Base-by-base conservation (phyloP, 30 jellyfish, hydroid and myxozoan genomes). In the Rhopilema esculentum region DNA sequence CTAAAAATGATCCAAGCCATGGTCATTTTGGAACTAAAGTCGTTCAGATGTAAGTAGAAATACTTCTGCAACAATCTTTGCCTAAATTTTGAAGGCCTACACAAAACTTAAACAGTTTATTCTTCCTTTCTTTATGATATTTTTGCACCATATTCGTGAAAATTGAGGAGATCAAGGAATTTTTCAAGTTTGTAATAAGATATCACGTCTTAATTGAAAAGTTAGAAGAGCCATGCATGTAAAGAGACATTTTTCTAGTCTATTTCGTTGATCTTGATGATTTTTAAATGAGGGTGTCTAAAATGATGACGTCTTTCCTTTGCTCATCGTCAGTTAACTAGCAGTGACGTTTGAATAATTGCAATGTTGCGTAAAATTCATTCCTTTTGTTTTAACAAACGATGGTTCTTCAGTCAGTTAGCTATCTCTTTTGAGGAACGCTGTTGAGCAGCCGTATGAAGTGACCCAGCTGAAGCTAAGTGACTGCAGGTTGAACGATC, bases 401-500 rank as follows among this genome's bases (percentile, higher is more conserved):
- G 0, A 8, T 1, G 20, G 28, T 27, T 79, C 17, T 16, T 16
- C 18, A 8, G 50, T 28, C 51, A 8, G 27, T 2, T 77, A 12
- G 9, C 12, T 25, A 29, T 51, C 66, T 18, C 33, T 4, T 75
- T 72, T 19, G 31, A 92, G 98, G 88, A 63, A 65, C 33, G 84
- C 97, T 20, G 86, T 33, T 25, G 26, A 62, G 0, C 98, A 92
- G 70, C 98, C 98, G 21, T 79, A 80, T 65, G 85, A 50, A 9
- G 85, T 86, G 0, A 92, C 98, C 26, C 64, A 79, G 15, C 72
- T 92, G 68, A 74, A 73, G 27, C 86, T 87, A 27, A 92, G 98
- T 53, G 87, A 74, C 16, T 92, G 98, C 62, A 86, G 98, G 26
- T 9, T 57, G 63, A 86, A 87, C 57, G 98, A 92, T 62, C 94